A percentile compares a stretch with the other conserved stretches of the same genome.
Conservation (phyloP, 2,113 vertebrate species). For the Noturus placidus region DNA sequence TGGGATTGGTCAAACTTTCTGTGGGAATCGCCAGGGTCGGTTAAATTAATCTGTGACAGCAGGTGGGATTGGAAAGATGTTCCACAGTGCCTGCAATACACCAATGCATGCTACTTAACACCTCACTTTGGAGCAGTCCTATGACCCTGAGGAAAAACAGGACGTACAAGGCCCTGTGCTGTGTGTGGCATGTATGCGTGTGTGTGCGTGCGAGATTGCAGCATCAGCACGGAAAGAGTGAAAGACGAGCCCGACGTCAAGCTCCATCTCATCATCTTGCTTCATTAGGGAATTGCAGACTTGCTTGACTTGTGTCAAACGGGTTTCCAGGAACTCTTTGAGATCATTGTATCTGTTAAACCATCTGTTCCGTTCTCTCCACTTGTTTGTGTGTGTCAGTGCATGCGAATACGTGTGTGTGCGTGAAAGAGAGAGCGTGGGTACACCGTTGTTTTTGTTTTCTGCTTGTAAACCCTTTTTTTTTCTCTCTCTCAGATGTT, state of each 20-base stretch:
- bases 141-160: neutral
- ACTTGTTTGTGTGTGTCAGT: conserved; percentile 43
- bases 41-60: neutral
- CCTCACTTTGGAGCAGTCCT: neutral
- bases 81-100: no score
- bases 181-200: neutral
- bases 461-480: conserved; percentile 38
- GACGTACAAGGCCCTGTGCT: neutral
- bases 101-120: neutral
- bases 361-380: conserved; percentile 58
- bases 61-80: neutral
- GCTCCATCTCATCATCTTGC: conserved; percentile 64
- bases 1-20: neutral
- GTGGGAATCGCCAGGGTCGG: neutral
- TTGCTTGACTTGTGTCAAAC: conserved; percentile 57
- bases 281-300: conserved; percentile 66
- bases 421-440: conserved; percentile 31
- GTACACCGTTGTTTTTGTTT: conserved; percentile 51
- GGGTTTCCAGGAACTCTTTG: conserved; percentile 64
- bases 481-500: conserved; percentile 42
- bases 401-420: conserved; percentile 35
- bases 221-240: conserved; percentile 50
- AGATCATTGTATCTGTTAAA: conserved; percentile 61
- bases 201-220: conserved; percentile 11
- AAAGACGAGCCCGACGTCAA: conserved; percentile 52